phyloP scores from a whole-genome alignment of 1,140 invertebrate genomes.

The Drosophila nikananu region DNA sequence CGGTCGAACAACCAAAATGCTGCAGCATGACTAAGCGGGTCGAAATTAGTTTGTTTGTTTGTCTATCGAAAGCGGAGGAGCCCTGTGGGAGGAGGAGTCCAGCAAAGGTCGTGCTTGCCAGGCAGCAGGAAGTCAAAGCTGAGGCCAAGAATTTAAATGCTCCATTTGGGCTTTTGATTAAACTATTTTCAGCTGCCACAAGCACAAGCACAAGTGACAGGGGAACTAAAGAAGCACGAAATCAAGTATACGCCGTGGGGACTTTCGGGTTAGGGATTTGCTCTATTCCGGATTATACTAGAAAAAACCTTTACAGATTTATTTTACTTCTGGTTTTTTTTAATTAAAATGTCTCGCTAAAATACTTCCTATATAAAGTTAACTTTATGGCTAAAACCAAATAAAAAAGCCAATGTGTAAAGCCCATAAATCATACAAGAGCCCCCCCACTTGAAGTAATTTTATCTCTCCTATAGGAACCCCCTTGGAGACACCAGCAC shows the following conservation, averaged over 20 bases:
- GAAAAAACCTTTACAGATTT: not conserved
- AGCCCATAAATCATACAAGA: conserved; percentile 6
- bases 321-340: not conserved
- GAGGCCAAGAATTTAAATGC: conserved; percentile 71
- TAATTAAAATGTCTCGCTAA: not conserved
- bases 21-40: conserved; percentile 49
- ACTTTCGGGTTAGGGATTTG: not conserved
- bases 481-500: not conserved
- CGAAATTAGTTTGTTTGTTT: conserved; percentile 82
- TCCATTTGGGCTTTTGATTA: conserved; percentile 76
- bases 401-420: too few species aligned
- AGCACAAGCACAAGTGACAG: conserved; percentile 3
- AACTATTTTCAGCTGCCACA: conserved; percentile 60
- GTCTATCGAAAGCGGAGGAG: conserved; percentile 39
- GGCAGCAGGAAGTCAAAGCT: conserved; percentile 49
- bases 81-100: not conserved
- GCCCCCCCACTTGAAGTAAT: conserved; percentile 12
- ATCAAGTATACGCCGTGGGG: conserved; percentile 50
- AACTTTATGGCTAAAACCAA: not conserved
- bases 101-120: not conserved
- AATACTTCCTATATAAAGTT: not conserved
- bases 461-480: conserved; percentile 4
- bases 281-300: not conserved
- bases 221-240: not conserved
- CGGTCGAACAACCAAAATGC: conserved; percentile 25